These are phyloP conservation scores for Andrena fulva DNA, from an alignment of 2,888 invertebrate species.

Conservation along the genomic window DNA sequence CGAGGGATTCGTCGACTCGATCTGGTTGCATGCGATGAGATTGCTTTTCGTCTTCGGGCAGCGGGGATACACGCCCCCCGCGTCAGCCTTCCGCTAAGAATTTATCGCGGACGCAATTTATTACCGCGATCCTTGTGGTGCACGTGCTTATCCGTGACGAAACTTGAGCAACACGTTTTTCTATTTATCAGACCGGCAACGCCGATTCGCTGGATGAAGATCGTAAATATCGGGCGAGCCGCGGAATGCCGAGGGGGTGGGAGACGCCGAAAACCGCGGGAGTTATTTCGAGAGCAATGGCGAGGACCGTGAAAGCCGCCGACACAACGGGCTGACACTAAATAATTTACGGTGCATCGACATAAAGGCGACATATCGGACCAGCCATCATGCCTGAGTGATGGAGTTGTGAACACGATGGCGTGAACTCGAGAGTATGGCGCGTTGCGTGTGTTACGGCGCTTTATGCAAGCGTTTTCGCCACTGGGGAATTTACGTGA, in stretches of 20 bases:
- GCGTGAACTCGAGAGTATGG: not conserved
- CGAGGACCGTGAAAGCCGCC: not conserved
- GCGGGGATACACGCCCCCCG: slow-evolving; percentile 29
- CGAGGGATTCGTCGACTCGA: not conserved
- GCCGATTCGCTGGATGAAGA: slow-evolving; percentile 21
- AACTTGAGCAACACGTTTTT: slow-evolving; percentile 50
- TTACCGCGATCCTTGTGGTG: slow-evolving; percentile 53
- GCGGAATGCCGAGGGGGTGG: not conserved
- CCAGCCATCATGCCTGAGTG: not conserved
- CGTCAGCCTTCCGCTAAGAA: slow-evolving; percentile 34
- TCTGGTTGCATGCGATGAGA: slow-evolving; percentile 6
- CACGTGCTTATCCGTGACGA: slow-evolving; percentile 51
- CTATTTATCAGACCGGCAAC: slow-evolving; percentile 54
- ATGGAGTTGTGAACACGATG: not conserved
- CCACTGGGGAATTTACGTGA: not conserved
- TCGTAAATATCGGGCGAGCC: slow-evolving; percentile 55
- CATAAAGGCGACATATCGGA: not conserved
- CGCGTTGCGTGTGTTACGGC: not conserved
- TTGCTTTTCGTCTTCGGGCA: slow-evolving; percentile 23
- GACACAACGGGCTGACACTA: not conserved
- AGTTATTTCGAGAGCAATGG: slow-evolving; percentile 48
- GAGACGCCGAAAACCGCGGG: slow-evolving; percentile 26
- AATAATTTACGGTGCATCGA: slow-evolving; percentile 40
- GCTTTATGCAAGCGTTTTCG: not conserved
- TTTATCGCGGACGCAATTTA: slow-evolving; percentile 57